These are phyloP conservation scores for Orchesella flavescens DNA, from an alignment of 2,888 invertebrate species.

Conservation along the genomic window DNA sequence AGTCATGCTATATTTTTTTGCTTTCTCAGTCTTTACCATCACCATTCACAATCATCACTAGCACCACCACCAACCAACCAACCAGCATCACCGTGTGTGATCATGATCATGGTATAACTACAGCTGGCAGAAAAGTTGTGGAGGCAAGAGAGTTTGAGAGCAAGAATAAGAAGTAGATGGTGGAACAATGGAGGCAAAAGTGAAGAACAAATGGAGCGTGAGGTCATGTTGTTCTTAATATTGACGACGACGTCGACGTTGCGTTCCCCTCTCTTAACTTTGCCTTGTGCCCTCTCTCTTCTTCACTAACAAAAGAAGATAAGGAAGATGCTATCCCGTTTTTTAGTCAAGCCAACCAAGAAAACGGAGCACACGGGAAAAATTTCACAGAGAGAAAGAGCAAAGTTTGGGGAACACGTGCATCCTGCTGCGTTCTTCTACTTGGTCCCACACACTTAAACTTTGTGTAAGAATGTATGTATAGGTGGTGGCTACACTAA, in stretches of 20 bases:
- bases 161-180: background rate
- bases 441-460: background rate
- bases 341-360: background rate
- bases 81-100: no score
- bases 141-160: no score
- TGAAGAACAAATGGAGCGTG: conserved; percentile 60
- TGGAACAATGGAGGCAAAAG: conserved; percentile 31
- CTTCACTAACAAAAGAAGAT: background rate
- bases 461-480: no score
- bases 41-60: no score
- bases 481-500: no score
- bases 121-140: no score
- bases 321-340: background rate
- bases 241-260: conserved; percentile 37
- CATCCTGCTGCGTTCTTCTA: conserved; percentile 19
- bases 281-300: background rate
- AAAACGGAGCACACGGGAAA: no score
- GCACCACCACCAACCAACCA: no score
- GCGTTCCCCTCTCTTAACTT: conserved; percentile 7
- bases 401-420: background rate
- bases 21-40: no score
- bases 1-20: no score
- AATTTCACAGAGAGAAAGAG: no score
- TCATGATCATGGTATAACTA: no score
- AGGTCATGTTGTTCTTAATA: conserved; percentile 58